These are phyloP conservation scores for Resseliella maxima DNA, from an alignment of 2,888 invertebrate genomes.

Conservation along the genomic window DNA sequence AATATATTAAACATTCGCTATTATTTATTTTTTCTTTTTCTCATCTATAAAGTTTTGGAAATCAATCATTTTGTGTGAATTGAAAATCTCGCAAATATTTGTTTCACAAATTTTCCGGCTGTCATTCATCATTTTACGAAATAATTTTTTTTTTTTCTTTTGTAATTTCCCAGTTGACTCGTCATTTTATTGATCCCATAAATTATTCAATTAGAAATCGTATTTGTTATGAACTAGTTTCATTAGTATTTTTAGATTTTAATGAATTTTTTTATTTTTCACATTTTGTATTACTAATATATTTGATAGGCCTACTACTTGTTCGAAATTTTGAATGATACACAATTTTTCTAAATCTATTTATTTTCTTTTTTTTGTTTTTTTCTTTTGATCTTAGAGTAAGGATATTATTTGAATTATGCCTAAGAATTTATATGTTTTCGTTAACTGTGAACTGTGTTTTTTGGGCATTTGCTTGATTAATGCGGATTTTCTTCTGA, in stretches of 20 bases:
- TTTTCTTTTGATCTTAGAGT: background rate
- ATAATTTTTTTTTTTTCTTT: no score
- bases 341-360: background rate
- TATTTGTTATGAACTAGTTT: no score
- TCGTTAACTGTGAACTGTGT: conserved; percentile 63
- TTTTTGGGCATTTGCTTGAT: background rate
- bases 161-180: background rate
- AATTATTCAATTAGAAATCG: conserved; percentile 2
- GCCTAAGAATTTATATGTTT: conserved; percentile 59
- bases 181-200: conserved; percentile 20
- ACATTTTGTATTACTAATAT: background rate
- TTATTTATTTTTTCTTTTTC: background rate
- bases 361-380: background rate
- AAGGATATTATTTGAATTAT: background rate
- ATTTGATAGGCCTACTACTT: conserved; percentile 50
- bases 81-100: background rate
- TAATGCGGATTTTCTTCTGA: background rate
- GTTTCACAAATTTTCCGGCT: background rate
- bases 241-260: no score
- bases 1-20: background rate
- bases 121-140: no score
- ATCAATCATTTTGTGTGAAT: background rate
- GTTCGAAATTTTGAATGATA: conserved; percentile 6
- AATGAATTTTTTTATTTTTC: no score
- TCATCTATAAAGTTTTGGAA: background rate